Evolutionary conservation across 1,140 invertebrate species (phyloP), one percentile per base, ranked within the genome.

Genomic region (Lucilia cuprina): DNA sequence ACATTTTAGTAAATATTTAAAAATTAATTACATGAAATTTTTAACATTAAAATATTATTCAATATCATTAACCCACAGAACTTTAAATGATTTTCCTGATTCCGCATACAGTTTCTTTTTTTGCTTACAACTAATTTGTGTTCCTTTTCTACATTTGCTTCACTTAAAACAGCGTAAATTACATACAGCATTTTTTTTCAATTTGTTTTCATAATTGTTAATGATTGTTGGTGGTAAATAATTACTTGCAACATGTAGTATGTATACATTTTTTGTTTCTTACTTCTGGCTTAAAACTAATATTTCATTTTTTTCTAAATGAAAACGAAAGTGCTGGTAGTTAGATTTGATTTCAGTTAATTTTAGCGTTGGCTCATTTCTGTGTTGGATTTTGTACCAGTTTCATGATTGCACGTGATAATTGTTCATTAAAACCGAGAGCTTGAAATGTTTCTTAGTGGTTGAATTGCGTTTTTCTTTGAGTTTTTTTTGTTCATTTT

Each of bases 351-450:
- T 65, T 70, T 55, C 14, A 17, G 65, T 70, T 19, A 19, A 21
- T 41, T 55, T 21, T 70, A 5, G 65, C n/a, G n/a, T 21, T 70
- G 78, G 12, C 74, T 25, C 84, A 47, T 55, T 60, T 70, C 77
- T 77, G 84, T 82, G 84, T 83, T 83, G 83, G 78, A 49, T 84
- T 84, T 85, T 83, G 86, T 82, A 86, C 84, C 86, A 88, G 87
- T 88, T 89, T 88, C 86, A 89, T 89, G 87, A 86, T 88, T 89
- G 88, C 88, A 88, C 88, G 88, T 89, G 88, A 89, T 89, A 89
- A 89, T 89, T 89, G 87, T 85, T 83, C 77, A 84, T 47, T n/a
- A n/a, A 21, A 19, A 21, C n/a, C 65, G 5, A 83, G n/a, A 21
- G n/a, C n/a, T 19, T 5, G n/a, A 70, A 41, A 41, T 70, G 82